Conservation (phyloP, 2,888 invertebrate species). For the Pasiphila rectangulata region DNA sequence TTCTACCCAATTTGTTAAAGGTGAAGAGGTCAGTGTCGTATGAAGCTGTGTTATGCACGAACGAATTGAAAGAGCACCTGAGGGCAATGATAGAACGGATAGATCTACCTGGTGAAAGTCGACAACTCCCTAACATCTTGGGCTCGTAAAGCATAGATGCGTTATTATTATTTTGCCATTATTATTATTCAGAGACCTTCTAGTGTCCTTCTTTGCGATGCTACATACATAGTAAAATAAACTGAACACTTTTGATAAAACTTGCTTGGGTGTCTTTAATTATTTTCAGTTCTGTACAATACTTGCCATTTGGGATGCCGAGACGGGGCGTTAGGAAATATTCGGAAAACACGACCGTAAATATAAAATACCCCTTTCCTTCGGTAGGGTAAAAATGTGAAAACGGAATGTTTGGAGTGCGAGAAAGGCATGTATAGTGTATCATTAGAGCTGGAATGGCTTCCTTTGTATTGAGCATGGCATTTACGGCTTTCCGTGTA, state of each 20-base stretch:
- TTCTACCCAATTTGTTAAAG: slow-evolving; percentile 52
- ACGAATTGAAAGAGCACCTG: slow-evolving; percentile 57
- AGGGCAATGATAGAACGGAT: slow-evolving; percentile 47
- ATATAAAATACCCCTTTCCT: slow-evolving; percentile 59
- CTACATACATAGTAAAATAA: background rate
- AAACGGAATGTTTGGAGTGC: slow-evolving; percentile 53
- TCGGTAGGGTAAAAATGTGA: slow-evolving; percentile 51
- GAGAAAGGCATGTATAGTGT: slow-evolving; percentile 40
- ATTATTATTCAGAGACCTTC: too few species aligned
- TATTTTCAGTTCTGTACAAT: slow-evolving; percentile 39
- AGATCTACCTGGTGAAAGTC: slow-evolving; percentile 26
- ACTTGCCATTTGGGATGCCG: slow-evolving; percentile 53
- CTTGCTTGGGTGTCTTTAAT: slow-evolving; percentile 37
- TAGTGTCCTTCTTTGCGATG: background rate
- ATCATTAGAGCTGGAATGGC: slow-evolving; percentile 43
- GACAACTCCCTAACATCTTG: background rate
- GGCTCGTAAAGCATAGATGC: background rate
- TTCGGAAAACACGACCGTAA: slow-evolving; percentile 60
- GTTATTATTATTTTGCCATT: too few species aligned
- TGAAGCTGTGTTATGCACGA: slow-evolving; percentile 58
- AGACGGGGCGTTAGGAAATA: slow-evolving; percentile 51
- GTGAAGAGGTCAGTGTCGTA: slow-evolving; percentile 64
- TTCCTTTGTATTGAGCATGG: slow-evolving; percentile 38
- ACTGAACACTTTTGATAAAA: slow-evolving; percentile 35
- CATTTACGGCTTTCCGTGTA: slow-evolving; percentile 12